These are phyloP conservation scores for Callorhinus ursinus DNA, from an alignment of 2,113 vertebrate genomes.

Conservation along the genomic window DNA sequence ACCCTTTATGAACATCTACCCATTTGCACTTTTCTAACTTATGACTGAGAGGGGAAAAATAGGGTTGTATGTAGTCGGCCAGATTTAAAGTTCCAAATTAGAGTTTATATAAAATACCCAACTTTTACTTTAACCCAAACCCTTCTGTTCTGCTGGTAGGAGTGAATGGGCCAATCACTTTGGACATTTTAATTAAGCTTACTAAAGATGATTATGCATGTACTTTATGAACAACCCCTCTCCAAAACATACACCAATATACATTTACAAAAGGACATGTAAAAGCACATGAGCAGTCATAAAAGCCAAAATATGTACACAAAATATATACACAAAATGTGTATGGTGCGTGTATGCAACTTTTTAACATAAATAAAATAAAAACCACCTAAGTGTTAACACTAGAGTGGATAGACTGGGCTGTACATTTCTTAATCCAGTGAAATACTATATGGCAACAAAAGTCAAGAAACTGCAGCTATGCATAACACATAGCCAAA, in stretches of 20 bases:
- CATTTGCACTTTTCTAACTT: neutral
- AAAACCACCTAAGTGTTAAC: neutral
- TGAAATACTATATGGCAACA: neutral
- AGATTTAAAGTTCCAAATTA: constrained; percentile 2
- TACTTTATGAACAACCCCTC: neutral
- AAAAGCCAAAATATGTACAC: neutral
- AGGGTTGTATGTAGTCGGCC: neutral
- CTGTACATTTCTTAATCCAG: neutral
- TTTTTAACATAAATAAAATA: neutral
- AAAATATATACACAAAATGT: neutral
- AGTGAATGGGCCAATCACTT: neutral
- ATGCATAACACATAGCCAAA: neutral
- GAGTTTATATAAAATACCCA: neutral
- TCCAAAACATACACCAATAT: neutral
- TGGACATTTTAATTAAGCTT: neutral
- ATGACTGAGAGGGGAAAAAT: neutral
- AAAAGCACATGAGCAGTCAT: neutral
- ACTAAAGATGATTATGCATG: neutral
- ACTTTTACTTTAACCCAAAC: neutral
- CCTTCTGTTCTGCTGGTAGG: neutral
- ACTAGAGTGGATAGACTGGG: neutral
- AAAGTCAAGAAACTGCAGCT: neutral
- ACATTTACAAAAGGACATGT: neutral
- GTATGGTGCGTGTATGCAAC: neutral
- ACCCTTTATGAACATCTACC: neutral